Evolutionary conservation across 1,140 invertebrate species (phyloP), one percentile per base, ranked within the genome.

Genomic region (Heliconius himera): DNA sequence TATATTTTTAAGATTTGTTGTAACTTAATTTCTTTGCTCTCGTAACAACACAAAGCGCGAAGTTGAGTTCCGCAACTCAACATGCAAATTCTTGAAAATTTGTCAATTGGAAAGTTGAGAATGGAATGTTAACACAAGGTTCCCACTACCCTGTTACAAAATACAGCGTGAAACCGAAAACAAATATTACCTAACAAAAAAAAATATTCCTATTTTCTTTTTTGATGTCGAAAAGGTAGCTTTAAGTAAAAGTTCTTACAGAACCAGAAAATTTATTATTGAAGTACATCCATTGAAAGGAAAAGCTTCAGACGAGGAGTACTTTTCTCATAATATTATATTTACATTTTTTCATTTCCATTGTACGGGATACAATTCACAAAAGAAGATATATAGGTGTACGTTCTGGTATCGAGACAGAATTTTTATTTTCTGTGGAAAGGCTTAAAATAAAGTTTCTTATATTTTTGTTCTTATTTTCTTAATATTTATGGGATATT

Each of bases 231-330:
- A 66, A 29, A 66, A 66, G 9, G 60, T 66, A 66, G 60, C 60
- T 29, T 66, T 66, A 66, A 66, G 22, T 26, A 66, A 66, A 66
- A 66, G 22, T 66, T 66, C 26, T 66, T 66, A 66, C 60, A 66
- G 26, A 66, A 66, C 60, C 60, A 66, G 60, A 66, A 66, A 66
- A 66, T 66, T 66, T 66, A 66, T 66, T 66, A 66, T 66, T 66
- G 60, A 66, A 66, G 60, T 29, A 66, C 60, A 66, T 66, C n/a
- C 60, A 66, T 66, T 66, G 60, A 66, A 66, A 66, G 60, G 60
- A 66, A 66, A 66, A 66, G 22, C 60, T 66, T 66, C 60, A 29
- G 60, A 66, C 60, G 60, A 29, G 22, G 60, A 66, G 60, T 66
- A 66, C 13, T 66, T 66, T 66, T 26, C 60, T 66, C 22, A 66